phyloP scores from a whole-genome alignment of 2,888 invertebrate species.

The Hyles lineata region DNA sequence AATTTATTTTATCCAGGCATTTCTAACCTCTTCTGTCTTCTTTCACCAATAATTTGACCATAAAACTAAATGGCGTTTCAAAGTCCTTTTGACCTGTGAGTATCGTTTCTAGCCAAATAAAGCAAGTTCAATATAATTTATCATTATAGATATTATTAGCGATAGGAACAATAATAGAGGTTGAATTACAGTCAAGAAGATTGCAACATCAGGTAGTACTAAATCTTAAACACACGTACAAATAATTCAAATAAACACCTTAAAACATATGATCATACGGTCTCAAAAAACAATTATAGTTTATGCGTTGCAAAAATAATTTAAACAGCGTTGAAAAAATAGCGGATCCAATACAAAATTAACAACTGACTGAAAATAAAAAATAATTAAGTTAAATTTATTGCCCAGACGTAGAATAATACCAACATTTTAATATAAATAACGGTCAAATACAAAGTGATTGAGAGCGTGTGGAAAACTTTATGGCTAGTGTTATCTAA shows the following conservation, averaged over 20 bases:
- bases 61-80: neutral
- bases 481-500: constrained; percentile 46
- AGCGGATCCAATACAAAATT: constrained; percentile 27
- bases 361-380: constrained; percentile 33
- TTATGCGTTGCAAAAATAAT: constrained; percentile 19
- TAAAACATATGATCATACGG: neutral
- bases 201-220: neutral
- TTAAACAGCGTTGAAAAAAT: constrained; percentile 19
- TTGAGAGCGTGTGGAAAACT: constrained; percentile 50
- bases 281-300: constrained; percentile 17
- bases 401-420: constrained; percentile 38
- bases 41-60: neutral
- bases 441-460: constrained; percentile 45
- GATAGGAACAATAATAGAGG: neutral
- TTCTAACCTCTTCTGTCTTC: too few relatives aligned
- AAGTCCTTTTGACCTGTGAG: neutral
- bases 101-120: neutral
- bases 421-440: constrained; percentile 52
- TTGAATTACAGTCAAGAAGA: neutral
- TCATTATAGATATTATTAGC: neutral
- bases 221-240: neutral
- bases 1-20: neutral
- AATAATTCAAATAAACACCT: neutral
- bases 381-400: constrained; percentile 37
- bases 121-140: neutral